Evolutionary conservation across 2,888 invertebrate genomes (phyloP), one percentile per base, ranked within the genome.

Genomic region (Nycteola revayana): DNA sequence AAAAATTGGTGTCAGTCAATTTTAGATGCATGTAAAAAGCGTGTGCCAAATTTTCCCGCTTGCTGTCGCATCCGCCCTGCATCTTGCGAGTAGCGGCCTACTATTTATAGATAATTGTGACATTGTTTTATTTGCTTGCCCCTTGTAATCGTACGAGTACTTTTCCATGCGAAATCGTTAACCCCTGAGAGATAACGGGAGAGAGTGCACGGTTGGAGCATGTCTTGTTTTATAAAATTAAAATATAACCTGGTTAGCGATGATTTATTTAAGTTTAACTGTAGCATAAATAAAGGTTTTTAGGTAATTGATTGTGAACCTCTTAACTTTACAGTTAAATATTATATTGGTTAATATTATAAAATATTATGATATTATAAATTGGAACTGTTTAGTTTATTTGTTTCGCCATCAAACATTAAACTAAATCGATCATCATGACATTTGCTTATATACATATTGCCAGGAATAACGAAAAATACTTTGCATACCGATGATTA

Each of bases 111-210:
- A 76, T 75, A 75, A 66, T 66, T 65, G 72, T 77, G 78, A 81
- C 78, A 82, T 77, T 79, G 73, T 82, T 81, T 76, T 77, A 81
- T 76, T 75, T 69, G 60, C 63, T 51, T 46, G 32, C 54, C 47
- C 44, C 45, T 21, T 52, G 68, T 69, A 74, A 76, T 75, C 74
- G 53, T 33, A 44, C 50, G 56, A 56, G 87, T 85, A 85, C 65
- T 80, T 87, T 87, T 87, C 87, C 87, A 83, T 72, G 75, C 75
- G 63, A 78, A 81, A 82, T 68, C 75, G 61, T 82, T 79, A 83
- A 82, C 85, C 79, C 59, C 72, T 54, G 39, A 27, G 53, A 38
- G 81, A 84, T 81, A 83, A 67, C 62, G 39, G 50, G 53, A 60
- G 66, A 70, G 68, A 69, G 70, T 56, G 49, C 49, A 42, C 22